Evolutionary conservation across 23 tunicate species (phyloP), one percentile per base, ranked within the genome.

Genomic region (Styela clava): DNA sequence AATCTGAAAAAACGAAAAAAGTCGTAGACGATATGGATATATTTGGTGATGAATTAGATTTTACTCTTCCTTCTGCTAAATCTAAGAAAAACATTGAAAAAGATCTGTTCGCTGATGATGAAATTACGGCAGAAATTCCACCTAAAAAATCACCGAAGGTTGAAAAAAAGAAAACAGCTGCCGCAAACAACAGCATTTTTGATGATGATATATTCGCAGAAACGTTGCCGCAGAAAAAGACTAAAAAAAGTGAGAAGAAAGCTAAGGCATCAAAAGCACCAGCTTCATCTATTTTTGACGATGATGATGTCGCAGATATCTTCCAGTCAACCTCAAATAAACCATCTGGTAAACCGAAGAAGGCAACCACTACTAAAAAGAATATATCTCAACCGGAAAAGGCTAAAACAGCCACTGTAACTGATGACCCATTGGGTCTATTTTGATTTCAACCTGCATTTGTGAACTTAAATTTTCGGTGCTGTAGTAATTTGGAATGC

Each of bases 121-220:
- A 7, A 12, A 44, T 44, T 35, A 71, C 29, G 21, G 26, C 62
- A 44, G 52, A 25, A 21, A 26, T 44, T 21, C 16, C 20, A 9
- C 36, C 19, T 33, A 2, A 72, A 31, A 72, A 72, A 72, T 20
- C 63, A 64, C 35, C 27, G 77, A 71, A 71, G 29, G 37, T 22
- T 35, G 81, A 52, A 26, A 52, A 52, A 36, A 35, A 76, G 64
- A 76, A 76, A 76, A 44, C 64, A 35, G 65, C 1, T 36, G 64
- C 7, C 24, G 77, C 34, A 28, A 34, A 71, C 16, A 16, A 71
- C 3, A 35, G 29, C 29, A 26, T 71, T 30, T 71, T 71, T 64
- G 81, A 31, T 22, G 81, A 76, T 76, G 81, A 76, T 44, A 76
- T 76, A 33, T 76, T 76, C 0, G 64, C 31, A 27, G 37, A 56